A percentile compares a stretch with the other conserved stretches of the same genome.
These are phyloP conservation scores for Rhinoptilus africanus DNA, from an alignment of 2,113 vertebrate genomes.

Conservation along the genomic window DNA sequence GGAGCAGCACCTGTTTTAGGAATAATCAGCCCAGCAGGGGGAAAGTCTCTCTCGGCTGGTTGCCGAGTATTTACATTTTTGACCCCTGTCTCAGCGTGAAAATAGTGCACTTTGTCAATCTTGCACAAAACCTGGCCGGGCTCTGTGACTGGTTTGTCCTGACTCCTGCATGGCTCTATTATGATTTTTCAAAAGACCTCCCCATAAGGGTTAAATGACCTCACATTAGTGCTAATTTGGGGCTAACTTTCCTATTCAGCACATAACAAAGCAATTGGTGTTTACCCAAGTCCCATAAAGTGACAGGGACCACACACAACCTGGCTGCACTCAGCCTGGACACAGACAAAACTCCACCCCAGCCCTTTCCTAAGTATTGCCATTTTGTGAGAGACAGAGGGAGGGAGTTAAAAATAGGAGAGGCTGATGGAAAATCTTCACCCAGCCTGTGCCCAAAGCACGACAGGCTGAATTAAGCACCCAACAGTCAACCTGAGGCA, in stretches of 20 bases:
- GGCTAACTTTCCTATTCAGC: conserved; percentile 54
- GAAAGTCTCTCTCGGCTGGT: background rate
- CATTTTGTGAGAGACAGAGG: background rate
- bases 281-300: conserved; percentile 9
- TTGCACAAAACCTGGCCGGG: background rate
- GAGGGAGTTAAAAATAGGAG: background rate
- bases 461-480: background rate
- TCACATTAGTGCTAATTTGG: conserved; percentile 66
- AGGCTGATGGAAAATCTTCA: background rate
- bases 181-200: conserved; percentile 52
- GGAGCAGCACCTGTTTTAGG: background rate
- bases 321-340: background rate
- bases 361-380: background rate
- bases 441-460: background rate
- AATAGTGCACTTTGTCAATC: background rate
- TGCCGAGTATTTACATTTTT: background rate
- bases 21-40: conserved; percentile 24
- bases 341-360: background rate
- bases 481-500: background rate
- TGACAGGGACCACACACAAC: conserved; percentile 58
- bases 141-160: background rate
- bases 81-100: background rate
- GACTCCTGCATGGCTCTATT: background rate
- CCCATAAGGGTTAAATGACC: conserved; percentile 39
- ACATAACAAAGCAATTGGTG: conserved; percentile 39